phyloP scores from a whole-genome alignment of 2,113 vertebrate genomes.

The Lophius piscatorius region DNA sequence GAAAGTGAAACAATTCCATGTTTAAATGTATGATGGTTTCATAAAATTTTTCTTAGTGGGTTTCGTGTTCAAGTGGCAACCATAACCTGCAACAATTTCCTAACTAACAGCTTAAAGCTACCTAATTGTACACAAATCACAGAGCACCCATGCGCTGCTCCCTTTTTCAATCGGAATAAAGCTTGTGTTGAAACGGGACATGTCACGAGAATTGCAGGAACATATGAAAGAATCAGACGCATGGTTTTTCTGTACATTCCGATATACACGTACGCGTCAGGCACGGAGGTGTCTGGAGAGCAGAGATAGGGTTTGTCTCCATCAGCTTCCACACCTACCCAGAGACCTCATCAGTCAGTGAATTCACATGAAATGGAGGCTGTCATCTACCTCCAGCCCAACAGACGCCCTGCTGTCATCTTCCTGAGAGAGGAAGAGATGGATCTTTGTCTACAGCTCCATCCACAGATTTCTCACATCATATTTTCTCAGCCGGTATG shows the following conservation, averaged over 20 bases:
- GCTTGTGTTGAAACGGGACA: background rate
- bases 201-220: constrained; percentile 8
- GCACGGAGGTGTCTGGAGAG: constrained; percentile 56
- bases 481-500: constrained; percentile 16
- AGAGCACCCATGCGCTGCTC: background rate
- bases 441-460: constrained; percentile 29
- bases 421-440: constrained; percentile 40
- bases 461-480: constrained; percentile 35
- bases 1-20: no score
- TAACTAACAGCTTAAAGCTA: background rate
- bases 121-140: background rate
- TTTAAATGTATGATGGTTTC: no score
- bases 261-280: constrained; percentile 29
- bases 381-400: constrained; percentile 57
- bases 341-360: constrained; percentile 70
- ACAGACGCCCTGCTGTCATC: constrained; percentile 37
- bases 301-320: constrained; percentile 57
- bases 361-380: constrained; percentile 60
- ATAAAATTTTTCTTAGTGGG: no score
- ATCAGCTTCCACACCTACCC: constrained; percentile 58
- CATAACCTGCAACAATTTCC: no score
- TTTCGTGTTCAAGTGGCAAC: background rate
- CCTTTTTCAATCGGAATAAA: background rate
- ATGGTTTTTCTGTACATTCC: constrained; percentile 9
- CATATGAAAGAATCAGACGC: constrained; percentile 38